Evolutionary conservation across 2,113 vertebrate genomes (phyloP), one percentile per base, ranked within the genome.

Genomic region (western clawed frog (Xenopus tropicalis)): DNA sequence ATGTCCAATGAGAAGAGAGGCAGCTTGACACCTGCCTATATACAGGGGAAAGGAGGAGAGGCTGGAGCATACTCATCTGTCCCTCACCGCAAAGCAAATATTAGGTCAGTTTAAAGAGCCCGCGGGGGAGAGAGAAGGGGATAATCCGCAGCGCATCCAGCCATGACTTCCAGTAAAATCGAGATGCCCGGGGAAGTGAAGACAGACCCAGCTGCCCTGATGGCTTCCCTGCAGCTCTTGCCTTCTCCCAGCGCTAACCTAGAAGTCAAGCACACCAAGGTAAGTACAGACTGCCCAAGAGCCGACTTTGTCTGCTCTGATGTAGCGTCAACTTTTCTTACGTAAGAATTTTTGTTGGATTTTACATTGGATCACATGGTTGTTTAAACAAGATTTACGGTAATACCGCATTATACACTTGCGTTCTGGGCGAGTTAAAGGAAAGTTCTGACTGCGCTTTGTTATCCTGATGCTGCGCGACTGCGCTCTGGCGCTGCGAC

Each of bases 221-320:
- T 97, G 94, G 96, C 96, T 84, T 96, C 95, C 78, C 91, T 98
- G 85, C 95, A 98, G 79, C 92, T 98, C 79, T 89, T 98, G 91
- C 97, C 97, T 79, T 92, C 93, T 69, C 97, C 97, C 83, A 88
- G 95, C 77, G 91, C 92, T 86, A 93, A 97, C 90, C 91, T 98
- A 77, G 95, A 99, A 86, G 95, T 99, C 91, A 95, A 97, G 88
- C 88, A 98, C 89, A 95, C 93, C 70, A 95, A 98, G 96, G 96
- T 99, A 89, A 85, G 94, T 89, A 37, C 29, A 9, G n/a, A 64
- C 64, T 8, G 25, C 29, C 3, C 29, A 37, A n/a, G n/a, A n/a
- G n/a, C n/a, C n/a, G n/a, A n/a, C n/a, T n/a, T n/a, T n/a, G n/a
- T n/a, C n/a, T n/a, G n/a, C n/a, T n/a, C n/a, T n/a, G n/a, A n/a